Conservation (phyloP, 2,888 invertebrate species). For the Stratiomys singularior region DNA sequence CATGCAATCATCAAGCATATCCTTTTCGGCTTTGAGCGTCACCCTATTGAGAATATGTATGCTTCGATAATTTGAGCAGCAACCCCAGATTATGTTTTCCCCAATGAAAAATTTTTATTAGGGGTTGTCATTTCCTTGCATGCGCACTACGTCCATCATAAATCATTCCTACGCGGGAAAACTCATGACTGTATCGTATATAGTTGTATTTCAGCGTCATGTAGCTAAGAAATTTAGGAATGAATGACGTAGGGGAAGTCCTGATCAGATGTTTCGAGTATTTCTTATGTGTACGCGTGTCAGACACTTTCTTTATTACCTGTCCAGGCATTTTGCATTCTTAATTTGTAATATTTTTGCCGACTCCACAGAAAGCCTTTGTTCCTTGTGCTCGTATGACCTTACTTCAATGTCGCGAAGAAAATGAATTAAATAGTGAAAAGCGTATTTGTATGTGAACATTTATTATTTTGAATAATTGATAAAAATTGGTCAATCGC, state of each 20-base stretch:
- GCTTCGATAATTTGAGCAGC: neutral
- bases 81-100: neutral
- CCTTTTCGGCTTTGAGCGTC: neutral
- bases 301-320: conserved; percentile 20
- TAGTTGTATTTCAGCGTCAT: neutral
- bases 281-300: conserved; percentile 12
- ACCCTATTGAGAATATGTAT: neutral
- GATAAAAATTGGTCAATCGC: conserved; percentile 6
- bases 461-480: neutral
- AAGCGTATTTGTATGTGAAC: neutral
- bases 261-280: conserved; percentile 36
- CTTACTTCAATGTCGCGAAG: conserved; percentile 36
- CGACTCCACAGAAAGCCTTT: neutral
- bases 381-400: conserved; percentile 15
- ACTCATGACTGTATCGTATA: neutral
- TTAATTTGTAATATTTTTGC: conserved; percentile 6
- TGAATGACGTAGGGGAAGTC: conserved; percentile 40
- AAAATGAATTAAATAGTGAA: neutral
- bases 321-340: neutral
- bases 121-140: conserved; percentile 13
- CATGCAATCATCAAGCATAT: too few relatives aligned
- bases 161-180: conserved; percentile 40
- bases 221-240: neutral
- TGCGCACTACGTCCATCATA: conserved; percentile 11
- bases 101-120: neutral